Conservation (phyloP, 1,140 invertebrate genomes). For the Drusus annulatus region DNA sequence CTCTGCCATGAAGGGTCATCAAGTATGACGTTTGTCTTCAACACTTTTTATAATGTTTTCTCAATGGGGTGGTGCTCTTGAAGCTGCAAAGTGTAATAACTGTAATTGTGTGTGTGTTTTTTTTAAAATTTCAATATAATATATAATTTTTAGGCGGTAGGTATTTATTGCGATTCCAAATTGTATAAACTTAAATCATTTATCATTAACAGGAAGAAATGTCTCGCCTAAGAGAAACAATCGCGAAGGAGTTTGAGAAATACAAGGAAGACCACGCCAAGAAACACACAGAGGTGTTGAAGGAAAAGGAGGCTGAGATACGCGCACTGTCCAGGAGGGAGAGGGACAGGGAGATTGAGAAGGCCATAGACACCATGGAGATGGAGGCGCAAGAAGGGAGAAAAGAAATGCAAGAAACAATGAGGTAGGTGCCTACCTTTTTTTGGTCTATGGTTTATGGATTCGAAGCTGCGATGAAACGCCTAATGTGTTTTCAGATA, state of each 20-base stretch:
- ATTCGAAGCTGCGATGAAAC: too few species aligned
- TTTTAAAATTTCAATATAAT: too few species aligned
- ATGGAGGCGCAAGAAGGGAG: constrained; percentile 67
- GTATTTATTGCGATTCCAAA: background rate
- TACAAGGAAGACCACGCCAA: constrained; percentile 65
- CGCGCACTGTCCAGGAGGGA: constrained; percentile 66
- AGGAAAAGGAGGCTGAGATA: constrained; percentile 67
- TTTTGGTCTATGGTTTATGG: too few species aligned
- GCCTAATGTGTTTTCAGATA: too few species aligned
- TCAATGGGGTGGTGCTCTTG: too few species aligned
- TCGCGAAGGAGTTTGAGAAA: constrained; percentile 63
- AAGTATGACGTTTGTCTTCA: too few species aligned
- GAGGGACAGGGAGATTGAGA: constrained; percentile 69
- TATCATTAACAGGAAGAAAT: constrained; percentile 62
- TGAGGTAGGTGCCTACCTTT: constrained; percentile 61
- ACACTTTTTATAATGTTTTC: too few species aligned
- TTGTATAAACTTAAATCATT: background rate
- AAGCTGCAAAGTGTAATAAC: too few species aligned
- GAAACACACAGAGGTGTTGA: constrained; percentile 64
- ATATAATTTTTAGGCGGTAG: too few species aligned
- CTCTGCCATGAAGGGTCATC: too few species aligned
- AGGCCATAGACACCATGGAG: constrained; percentile 70
- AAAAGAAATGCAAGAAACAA: constrained; percentile 67
- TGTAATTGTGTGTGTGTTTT: too few species aligned
- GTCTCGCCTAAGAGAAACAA: constrained; percentile 62